Base-by-base conservation (phyloP, 2,113 vertebrate genomes). In the Pteropus alecto region DNA sequence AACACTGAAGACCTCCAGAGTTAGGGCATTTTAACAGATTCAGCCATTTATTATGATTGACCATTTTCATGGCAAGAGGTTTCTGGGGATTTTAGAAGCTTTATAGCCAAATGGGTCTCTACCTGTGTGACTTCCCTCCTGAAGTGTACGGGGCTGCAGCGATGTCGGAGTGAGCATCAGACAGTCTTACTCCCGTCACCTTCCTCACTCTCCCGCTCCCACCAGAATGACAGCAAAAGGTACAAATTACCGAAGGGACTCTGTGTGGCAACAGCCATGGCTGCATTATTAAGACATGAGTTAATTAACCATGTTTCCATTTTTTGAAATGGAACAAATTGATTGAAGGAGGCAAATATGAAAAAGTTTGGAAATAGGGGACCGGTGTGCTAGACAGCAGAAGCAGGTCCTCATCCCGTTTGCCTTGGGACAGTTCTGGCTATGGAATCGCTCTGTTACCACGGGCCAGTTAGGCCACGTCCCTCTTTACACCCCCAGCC, bases 321-420 rank as follows among this genome's bases (percentile, higher is more conserved):
- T 67, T 67, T 87, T 86, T 38, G 6, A 90, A 73, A 56, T 68
- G 58, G 28, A 68, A 76, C 33, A 16, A 58, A 74, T 41, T 76
- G 63, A 74, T 93, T 91, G 48, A n/a, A 78, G 87, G 15, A 96
- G 58, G 68, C 56, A 41, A 30, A 10, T 61, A 79, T 74, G 83
- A 35, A 35, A 87, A 83, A 8, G n/a, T 56, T 87, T 90, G 46
- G 30, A 70, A 84, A 61, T 19, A 26, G 12, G 35, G 33, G 0
- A 1, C 38, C 41, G n/a, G 6, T 54, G 26, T 46, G 19, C 19
- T 46, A 33, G 12, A 6, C 35, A n/a, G 19, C 41, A 61, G 48
- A 3, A 54, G 41, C 10, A n/a, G 56, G 48, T 43, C 43, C 35
- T 60, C 22, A 8, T 33, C 63, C 85, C 51, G 0, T 26, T 63